Conservation (phyloP, 2,113 vertebrate species). For the Ochotona princeps region DNA sequence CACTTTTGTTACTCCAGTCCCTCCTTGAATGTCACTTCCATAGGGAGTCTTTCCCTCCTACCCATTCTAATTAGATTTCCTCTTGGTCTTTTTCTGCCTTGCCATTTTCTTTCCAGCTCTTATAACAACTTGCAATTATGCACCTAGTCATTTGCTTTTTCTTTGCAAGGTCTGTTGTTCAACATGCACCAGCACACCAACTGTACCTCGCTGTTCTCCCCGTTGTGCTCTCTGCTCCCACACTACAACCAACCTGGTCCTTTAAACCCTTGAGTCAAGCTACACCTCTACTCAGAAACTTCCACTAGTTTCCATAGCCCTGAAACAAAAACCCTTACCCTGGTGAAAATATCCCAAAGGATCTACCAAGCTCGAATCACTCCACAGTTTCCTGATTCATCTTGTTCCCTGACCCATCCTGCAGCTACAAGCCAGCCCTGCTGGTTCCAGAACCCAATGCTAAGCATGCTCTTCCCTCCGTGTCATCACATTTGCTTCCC, state of each 20-base stretch:
- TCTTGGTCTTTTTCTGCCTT: neutral
- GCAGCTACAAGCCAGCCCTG: fast-evolving
- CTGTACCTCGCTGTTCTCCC: neutral
- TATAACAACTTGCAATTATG: neutral
- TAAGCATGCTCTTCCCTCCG: neutral
- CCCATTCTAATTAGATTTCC: neutral
- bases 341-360: fast-evolving
- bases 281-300: neutral
- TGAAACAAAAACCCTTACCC: neutral
- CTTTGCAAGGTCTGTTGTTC: neutral
- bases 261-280: conserved; percentile 17
- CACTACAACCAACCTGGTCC: neutral
- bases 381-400: neutral
- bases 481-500: neutral
- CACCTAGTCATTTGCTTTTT: neutral
- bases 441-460: neutral
- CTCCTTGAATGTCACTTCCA: conserved; percentile 43
- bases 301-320: neutral
- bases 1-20: conserved; percentile 30
- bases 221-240: neutral
- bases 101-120: conserved; percentile 35
- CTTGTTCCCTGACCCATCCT: neutral
- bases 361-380: neutral
- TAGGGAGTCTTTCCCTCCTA: neutral
- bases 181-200: neutral